These are phyloP conservation scores for Zeuzera pyrina DNA, from an alignment of 2,888 invertebrate species.

Conservation along the genomic window DNA sequence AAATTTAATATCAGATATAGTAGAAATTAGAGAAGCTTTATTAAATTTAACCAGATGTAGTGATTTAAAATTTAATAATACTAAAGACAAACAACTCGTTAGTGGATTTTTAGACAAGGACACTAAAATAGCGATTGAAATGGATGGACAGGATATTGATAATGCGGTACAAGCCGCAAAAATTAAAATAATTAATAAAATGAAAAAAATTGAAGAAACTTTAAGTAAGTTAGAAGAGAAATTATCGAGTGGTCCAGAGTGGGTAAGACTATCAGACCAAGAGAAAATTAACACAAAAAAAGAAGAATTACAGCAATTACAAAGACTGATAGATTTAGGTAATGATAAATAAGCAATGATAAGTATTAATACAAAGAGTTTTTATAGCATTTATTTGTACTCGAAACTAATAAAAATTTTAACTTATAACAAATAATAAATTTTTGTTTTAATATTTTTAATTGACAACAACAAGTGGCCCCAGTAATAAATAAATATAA, in stretches of 20 bases:
- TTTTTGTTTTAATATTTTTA: no score
- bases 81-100: slow-evolving; percentile 27
- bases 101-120: slow-evolving; percentile 33
- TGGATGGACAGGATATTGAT: slow-evolving; percentile 33
- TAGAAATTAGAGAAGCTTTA: slow-evolving; percentile 35
- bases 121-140: slow-evolving; percentile 42
- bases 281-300: slow-evolving; percentile 36
- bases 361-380: no score
- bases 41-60: slow-evolving; percentile 37
- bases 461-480: no score
- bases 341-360: no score
- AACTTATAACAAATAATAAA: no score
- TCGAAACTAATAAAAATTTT: no score
- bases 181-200: slow-evolving; percentile 36
- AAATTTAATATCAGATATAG: slow-evolving; percentile 30
- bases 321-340: slow-evolving; percentile 29
- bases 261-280: slow-evolving; percentile 30
- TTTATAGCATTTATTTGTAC: no score
- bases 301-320: slow-evolving; percentile 40
- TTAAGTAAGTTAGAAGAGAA: slow-evolving; percentile 41
- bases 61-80: slow-evolving; percentile 24
- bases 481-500: no score
- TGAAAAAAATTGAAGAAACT: slow-evolving; percentile 36
- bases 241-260: slow-evolving; percentile 29
- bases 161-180: slow-evolving; percentile 32